These are phyloP conservation scores for Brachyhypopomus gauderio DNA, from an alignment of 2,113 vertebrate species.

Conservation along the genomic window DNA sequence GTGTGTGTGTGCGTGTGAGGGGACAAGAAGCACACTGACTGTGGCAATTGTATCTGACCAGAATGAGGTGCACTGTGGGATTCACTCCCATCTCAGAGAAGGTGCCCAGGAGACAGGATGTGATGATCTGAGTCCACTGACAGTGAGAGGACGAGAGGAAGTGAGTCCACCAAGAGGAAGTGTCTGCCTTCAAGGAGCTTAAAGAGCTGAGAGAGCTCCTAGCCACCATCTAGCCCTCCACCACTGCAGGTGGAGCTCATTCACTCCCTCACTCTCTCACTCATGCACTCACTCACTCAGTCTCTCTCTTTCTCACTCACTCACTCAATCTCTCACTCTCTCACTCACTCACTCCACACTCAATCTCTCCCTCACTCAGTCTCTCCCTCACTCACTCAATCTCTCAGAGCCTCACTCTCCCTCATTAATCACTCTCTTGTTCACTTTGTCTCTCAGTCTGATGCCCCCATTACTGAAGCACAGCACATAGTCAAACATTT, in stretches of 20 bases:
- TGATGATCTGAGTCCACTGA: constrained; percentile 52
- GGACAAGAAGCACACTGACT: constrained; percentile 67
- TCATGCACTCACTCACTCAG: background rate
- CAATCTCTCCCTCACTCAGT: background rate
- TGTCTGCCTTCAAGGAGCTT: constrained; percentile 71
- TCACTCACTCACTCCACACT: constrained; percentile 10
- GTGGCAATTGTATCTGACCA: constrained; percentile 36
- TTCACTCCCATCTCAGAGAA: constrained; percentile 52
- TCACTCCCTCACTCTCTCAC: background rate
- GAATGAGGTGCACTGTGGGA: constrained; percentile 47
- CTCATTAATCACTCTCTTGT: constrained; percentile 3
- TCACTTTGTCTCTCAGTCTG: background rate
- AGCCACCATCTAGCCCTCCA: constrained; percentile 46
- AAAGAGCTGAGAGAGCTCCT: constrained; percentile 51
- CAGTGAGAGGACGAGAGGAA: constrained; percentile 51
- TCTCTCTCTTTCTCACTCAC: background rate
- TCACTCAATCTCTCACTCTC: background rate
- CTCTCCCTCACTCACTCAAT: background rate
- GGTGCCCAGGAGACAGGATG: constrained; percentile 60
- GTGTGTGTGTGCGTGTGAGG: background rate
- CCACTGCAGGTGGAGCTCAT: constrained; percentile 40
- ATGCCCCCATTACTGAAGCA: background rate
- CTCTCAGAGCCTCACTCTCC: background rate
- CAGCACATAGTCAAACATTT: background rate
- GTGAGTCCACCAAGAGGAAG: constrained; percentile 37